Evolutionary conservation across 2,797 vertebrate species (phyloP).

Genomic region (Smutsia temminckii): DNA sequence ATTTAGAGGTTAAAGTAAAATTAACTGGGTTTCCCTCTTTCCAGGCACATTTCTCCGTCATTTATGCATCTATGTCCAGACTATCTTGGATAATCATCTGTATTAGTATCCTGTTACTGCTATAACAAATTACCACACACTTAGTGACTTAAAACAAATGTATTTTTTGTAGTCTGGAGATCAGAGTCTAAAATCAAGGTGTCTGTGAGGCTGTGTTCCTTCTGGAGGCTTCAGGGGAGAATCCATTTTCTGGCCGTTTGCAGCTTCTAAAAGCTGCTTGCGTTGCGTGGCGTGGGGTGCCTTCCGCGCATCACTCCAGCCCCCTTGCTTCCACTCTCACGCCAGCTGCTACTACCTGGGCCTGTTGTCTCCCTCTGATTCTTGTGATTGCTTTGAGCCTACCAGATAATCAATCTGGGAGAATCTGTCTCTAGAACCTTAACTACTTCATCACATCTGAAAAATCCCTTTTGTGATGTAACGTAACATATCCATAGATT

Average conservation of each 20-base stretch:
- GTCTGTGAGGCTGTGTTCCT: neutral
- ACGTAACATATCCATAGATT: neutral
- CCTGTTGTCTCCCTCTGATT: neutral
- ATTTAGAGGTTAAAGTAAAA: slow-evolving; percentile 10
- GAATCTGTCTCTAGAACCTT: neutral
- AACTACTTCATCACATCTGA: neutral
- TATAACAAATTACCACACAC: neutral
- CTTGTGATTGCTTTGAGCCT: neutral
- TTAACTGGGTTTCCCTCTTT: neutral
- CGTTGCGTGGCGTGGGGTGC: neutral
- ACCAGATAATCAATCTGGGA: neutral
- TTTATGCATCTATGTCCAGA: neutral
- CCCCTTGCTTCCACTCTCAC: neutral
- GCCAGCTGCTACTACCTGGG: neutral
- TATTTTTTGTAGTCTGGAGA: neutral
- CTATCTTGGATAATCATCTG: neutral
- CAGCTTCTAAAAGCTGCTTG: neutral
- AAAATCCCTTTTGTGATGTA: neutral
- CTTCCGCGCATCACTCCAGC: neutral
- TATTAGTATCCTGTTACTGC: neutral
- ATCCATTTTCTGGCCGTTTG: neutral
- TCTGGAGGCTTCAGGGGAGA: neutral
- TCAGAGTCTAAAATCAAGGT: neutral
- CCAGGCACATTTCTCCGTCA: neutral
- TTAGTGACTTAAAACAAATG: neutral